Percentiles rank a stretch among this genome's conserved stretches.
Evolutionary conservation across 2,888 invertebrate species (phyloP).

Genomic region (Scaptodrosophila latifasciaeformis): DNA sequence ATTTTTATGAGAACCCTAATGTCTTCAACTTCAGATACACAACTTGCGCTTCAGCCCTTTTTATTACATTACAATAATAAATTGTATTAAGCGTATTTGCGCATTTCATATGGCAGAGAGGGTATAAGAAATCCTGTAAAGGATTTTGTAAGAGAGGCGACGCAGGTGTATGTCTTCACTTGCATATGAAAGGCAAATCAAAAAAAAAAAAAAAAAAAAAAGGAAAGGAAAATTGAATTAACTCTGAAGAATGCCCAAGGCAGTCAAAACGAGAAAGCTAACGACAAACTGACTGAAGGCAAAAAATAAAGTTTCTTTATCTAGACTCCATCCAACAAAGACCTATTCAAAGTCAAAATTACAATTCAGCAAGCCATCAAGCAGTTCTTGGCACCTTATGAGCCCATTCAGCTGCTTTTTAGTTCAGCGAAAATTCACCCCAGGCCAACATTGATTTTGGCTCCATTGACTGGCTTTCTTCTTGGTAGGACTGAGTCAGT

Average conservation of each 20-base stretch:
- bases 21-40: neutral
- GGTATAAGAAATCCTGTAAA: too few species aligned
- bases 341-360: slow-evolving; percentile 35
- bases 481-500: too few species aligned
- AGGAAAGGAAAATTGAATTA: slow-evolving; percentile 55
- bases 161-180: slow-evolving; percentile 46
- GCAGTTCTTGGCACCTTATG: too few species aligned
- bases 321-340: too few species aligned
- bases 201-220: too few species aligned
- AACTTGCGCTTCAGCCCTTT: slow-evolving; percentile 15
- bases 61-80: slow-evolving; percentile 51
- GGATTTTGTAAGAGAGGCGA: too few species aligned
- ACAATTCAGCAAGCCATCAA: too few species aligned
- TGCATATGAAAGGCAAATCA: slow-evolving; percentile 26
- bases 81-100: slow-evolving; percentile 50
- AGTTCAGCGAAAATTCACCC: too few species aligned
- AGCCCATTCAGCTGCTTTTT: too few species aligned
- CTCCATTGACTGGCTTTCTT: too few species aligned
- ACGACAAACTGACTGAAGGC: neutral
- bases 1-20: slow-evolving; percentile 20
- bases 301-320: slow-evolving; percentile 14
- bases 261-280: slow-evolving; percentile 12
- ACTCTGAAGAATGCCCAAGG: slow-evolving; percentile 39
- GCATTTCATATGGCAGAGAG: too few species aligned
- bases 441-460: too few species aligned